A percentile compares a stretch with the other conserved stretches of the same genome.
These are phyloP conservation scores for Drosophila fulvimacula DNA, from an alignment of 2,888 invertebrate species.

Conservation along the genomic window DNA sequence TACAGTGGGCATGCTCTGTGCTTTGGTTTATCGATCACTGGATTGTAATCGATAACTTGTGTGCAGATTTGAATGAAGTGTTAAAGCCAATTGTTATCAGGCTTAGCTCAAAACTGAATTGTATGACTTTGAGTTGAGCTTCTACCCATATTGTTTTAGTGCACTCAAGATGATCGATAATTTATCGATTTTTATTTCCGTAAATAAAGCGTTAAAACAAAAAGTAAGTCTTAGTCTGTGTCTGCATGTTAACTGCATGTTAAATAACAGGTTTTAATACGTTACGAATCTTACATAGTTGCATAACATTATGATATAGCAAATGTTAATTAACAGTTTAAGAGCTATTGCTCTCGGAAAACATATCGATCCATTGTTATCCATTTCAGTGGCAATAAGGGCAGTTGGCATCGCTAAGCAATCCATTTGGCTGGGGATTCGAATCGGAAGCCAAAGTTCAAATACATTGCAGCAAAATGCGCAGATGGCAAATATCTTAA, in stretches of 20 bases:
- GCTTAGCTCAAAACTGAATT: neutral
- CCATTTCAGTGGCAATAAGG: neutral
- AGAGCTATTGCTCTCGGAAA: neutral
- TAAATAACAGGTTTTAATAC: neutral
- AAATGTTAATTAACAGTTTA: neutral
- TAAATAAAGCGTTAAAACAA: too few relatives aligned
- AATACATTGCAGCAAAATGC: slow-evolving; percentile 29
- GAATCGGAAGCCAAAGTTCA: slow-evolving; percentile 22
- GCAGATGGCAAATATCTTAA: slow-evolving; percentile 38
- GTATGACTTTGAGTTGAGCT: too few relatives aligned
- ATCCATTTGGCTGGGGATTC: slow-evolving; percentile 1
- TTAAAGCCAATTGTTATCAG: neutral
- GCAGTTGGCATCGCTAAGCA: slow-evolving; percentile 3
- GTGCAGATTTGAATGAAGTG: neutral
- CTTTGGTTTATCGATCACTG: neutral
- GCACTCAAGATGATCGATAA: neutral
- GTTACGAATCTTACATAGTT: neutral
- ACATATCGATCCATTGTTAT: neutral
- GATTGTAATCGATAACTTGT: neutral
- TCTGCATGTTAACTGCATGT: neutral
- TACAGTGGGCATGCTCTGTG: slow-evolving; percentile 6
- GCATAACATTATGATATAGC: neutral
- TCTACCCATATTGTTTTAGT: neutral
- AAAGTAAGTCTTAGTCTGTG: too few relatives aligned
- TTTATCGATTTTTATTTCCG: neutral